A percentile compares a stretch with the other conserved stretches of the same genome.
Evolutionary conservation across 2,888 invertebrate genomes (phyloP).

Genomic region (Cantharis rufa): DNA sequence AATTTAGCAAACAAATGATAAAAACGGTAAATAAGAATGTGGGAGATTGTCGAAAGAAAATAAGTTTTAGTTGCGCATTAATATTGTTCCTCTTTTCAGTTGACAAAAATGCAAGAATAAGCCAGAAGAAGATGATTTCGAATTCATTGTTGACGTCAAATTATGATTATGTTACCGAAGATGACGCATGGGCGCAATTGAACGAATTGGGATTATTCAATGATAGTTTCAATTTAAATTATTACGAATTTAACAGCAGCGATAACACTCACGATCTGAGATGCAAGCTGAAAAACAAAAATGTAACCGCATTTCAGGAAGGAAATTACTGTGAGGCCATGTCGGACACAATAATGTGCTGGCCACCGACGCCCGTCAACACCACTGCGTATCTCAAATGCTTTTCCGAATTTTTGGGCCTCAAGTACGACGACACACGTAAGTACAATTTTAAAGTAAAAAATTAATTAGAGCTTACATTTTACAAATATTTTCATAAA

Average conservation of each 20-base stretch:
- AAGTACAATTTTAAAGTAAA: constrained; percentile 59
- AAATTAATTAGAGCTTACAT: background rate
- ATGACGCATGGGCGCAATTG: constrained; percentile 10
- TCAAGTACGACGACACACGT: constrained; percentile 82
- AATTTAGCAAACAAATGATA: constrained; percentile 24
- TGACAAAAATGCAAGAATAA: background rate
- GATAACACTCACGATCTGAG: constrained; percentile 17
- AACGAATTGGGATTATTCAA: constrained; percentile 19
- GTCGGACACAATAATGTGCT: constrained; percentile 80
- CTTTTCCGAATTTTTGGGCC: constrained; percentile 76
- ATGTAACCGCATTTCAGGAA: constrained; percentile 5
- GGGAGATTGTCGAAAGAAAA: constrained; percentile 14
- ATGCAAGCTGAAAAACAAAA: constrained; percentile 16
- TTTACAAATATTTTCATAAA: background rate
- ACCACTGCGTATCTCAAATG: constrained; percentile 74
- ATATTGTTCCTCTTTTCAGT: background rate
- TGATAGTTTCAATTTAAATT: constrained; percentile 14
- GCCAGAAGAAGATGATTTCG: background rate
- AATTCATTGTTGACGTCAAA: background rate
- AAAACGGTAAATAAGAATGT: constrained; percentile 20
- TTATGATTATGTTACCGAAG: constrained; percentile 9
- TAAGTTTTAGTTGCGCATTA: constrained; percentile 12
- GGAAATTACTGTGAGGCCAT: constrained; percentile 64
- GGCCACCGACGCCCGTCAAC: constrained; percentile 78
- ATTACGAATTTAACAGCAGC: constrained; percentile 12